Evolutionary conservation across 2,888 invertebrate species (phyloP).

Genomic region (Dichetophora obliterata): DNA sequence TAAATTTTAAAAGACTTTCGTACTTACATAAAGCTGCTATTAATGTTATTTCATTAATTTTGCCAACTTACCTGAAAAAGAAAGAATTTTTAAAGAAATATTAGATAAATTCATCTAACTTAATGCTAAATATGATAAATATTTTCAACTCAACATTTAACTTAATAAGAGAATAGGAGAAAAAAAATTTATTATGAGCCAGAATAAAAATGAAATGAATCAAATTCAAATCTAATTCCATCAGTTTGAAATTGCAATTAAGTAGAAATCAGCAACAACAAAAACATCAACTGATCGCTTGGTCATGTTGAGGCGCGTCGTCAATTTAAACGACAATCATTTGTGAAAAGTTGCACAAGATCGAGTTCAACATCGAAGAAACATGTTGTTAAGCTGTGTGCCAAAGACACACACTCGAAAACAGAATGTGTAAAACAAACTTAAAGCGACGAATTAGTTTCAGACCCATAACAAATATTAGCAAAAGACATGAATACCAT

Average conservation of each 20-base stretch:
- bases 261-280: neutral
- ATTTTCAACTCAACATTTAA: neutral
- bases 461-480: conserved; percentile 11
- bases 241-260: too few species aligned
- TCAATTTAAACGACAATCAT: neutral
- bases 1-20: too few species aligned
- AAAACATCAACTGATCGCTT: too few species aligned
- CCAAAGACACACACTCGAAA: conserved; percentile 1
- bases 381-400: neutral
- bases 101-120: neutral
- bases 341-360: conserved; percentile 6
- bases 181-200: too few species aligned
- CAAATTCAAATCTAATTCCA: too few species aligned
- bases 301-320: too few species aligned
- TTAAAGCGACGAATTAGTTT: conserved; percentile 26
- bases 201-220: too few species aligned
- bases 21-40: too few species aligned
- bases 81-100: neutral
- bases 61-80: conserved; percentile 25
- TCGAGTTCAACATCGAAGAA: neutral
- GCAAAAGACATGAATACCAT: neutral
- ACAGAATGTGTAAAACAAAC: conserved; percentile 16
- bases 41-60: too few species aligned
- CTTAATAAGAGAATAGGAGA: neutral
- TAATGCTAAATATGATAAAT: too few species aligned